Evolutionary conservation across 1,140 invertebrate genomes (phyloP).

Genomic region (Gerris buenoi): DNA sequence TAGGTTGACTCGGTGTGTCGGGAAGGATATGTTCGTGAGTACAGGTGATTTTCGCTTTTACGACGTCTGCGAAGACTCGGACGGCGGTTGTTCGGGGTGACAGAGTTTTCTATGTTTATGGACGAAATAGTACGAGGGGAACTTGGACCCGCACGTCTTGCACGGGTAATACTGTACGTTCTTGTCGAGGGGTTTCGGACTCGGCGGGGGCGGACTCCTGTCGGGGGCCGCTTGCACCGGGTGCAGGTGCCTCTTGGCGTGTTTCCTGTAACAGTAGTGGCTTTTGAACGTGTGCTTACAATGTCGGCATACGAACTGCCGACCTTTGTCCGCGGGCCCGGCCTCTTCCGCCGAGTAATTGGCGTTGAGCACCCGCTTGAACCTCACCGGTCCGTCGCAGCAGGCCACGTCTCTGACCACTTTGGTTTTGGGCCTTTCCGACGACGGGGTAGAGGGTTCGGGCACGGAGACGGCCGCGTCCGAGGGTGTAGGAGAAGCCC

Average conservation of each 20-base stretch:
- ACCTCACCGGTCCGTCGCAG: conserved; percentile 71
- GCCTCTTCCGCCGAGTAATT: conserved; percentile 39
- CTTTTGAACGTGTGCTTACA: conserved; percentile 69
- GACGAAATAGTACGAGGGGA: conserved; percentile 84
- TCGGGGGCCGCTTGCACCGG: conserved; percentile 28
- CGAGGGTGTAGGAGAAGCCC: conserved; percentile 10
- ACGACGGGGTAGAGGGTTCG: conserved; percentile 4
- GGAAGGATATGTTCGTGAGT: no score
- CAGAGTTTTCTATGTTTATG: conserved; percentile 77
- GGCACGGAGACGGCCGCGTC: conserved; percentile 15
- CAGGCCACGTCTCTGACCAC: conserved; percentile 66
- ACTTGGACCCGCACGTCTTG: conserved; percentile 79
- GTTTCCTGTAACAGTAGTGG: conserved; percentile 66
- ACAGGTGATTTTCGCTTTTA: no score
- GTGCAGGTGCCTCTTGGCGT: conserved; percentile 50
- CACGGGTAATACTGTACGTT: conserved; percentile 84
- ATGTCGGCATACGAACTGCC: conserved; percentile 52
- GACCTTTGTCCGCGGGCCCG: conserved; percentile 15
- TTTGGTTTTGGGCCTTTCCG: conserved; percentile 23
- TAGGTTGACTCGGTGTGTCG: no score
- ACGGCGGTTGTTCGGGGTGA: conserved; percentile 39
- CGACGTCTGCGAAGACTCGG: not conserved
- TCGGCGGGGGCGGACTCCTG: not conserved
- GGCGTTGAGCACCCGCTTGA: conserved; percentile 59
- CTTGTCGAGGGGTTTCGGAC: conserved; percentile 39